These are phyloP conservation scores for Lasioglossum pauxillum DNA, from an alignment of 2,888 invertebrate genomes.

Conservation along the genomic window DNA sequence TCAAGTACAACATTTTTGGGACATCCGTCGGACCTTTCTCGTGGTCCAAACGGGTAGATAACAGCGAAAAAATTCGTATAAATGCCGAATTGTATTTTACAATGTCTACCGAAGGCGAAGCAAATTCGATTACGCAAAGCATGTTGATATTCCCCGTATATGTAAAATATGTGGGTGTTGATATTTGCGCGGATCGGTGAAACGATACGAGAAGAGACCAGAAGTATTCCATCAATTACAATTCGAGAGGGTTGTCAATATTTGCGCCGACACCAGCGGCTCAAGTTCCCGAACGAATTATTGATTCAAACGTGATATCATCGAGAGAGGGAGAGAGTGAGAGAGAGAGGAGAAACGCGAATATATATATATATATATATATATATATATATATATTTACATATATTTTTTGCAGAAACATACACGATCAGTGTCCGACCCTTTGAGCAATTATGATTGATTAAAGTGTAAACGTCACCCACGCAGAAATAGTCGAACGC, in stretches of 20 bases:
- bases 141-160: conserved; percentile 22
- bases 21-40: too few species aligned
- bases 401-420: not conserved
- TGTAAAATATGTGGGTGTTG: conserved; percentile 46
- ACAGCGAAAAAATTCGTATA: not conserved
- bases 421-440: not conserved
- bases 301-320: conserved; percentile 46
- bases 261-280: conserved; percentile 56
- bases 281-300: conserved; percentile 64
- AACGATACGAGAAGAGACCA: conserved; percentile 57
- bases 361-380: too few species aligned
- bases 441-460: not conserved
- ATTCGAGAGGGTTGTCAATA: conserved; percentile 66
- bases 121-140: not conserved
- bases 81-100: not conserved
- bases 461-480: not conserved
- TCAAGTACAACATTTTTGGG: not conserved
- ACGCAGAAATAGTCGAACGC: not conserved
- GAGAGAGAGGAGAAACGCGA: too few species aligned
- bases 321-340: not conserved
- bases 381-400: too few species aligned
- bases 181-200: conserved; percentile 64
- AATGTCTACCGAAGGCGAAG: too few species aligned
- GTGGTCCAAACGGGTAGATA: too few species aligned
- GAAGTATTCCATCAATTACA: conserved; percentile 67